These are phyloP conservation scores for Nerophis ophidion DNA, from an alignment of 2,113 vertebrate species.

Conservation along the genomic window DNA sequence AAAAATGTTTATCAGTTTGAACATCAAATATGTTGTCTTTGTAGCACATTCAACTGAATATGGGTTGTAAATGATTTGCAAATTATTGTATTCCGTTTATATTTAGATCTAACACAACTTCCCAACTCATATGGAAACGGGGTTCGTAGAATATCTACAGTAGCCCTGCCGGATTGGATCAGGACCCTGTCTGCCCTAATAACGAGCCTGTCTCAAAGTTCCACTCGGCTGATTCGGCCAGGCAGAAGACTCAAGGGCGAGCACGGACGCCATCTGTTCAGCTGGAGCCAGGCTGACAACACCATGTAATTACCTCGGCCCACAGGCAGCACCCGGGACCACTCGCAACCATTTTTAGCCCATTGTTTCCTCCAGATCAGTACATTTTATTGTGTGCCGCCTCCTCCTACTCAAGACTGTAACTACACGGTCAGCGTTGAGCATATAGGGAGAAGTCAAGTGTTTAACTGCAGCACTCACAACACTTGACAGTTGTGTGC, in stretches of 20 bases:
- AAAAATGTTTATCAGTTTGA: no score
- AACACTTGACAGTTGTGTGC: neutral
- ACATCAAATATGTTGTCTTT: no score
- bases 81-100: no score
- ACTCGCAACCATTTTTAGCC: neutral
- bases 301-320: conserved; percentile 31
- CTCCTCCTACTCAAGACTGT: neutral
- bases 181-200: conserved; percentile 6
- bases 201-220: conserved; percentile 28
- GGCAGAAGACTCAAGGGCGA: conserved; percentile 48
- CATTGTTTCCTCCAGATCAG: neutral
- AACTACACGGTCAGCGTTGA: neutral
- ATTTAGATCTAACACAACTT: no score
- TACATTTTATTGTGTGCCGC: neutral
- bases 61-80: no score
- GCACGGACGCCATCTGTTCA: conserved; percentile 60
- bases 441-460: neutral
- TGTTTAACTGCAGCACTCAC: neutral
- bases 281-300: conserved; percentile 24
- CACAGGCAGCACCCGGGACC: conserved; percentile 14
- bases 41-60: no score
- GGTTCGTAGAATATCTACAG: neutral
- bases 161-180: neutral
- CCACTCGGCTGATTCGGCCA: conserved; percentile 38
- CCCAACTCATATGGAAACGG: no score